Percentiles rank a stretch among this genome's conserved stretches.
Evolutionary conservation across 2,888 invertebrate genomes (phyloP).

Genomic region (Crossocerus cetratus): DNA sequence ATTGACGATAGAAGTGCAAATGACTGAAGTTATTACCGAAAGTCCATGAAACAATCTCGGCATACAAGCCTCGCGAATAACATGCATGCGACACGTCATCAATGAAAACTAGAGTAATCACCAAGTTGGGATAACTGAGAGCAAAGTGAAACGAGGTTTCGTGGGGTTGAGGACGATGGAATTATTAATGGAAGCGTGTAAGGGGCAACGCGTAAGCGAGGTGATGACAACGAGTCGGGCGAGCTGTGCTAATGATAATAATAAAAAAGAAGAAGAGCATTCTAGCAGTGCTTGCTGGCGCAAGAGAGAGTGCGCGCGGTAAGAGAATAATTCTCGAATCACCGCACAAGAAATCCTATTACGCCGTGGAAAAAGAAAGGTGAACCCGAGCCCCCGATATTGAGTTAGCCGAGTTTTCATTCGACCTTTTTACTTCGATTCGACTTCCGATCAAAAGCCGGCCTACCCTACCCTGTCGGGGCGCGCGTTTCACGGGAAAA

Average conservation of each 20-base stretch:
- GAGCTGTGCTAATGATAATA: constrained; percentile 32
- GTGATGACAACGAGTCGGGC: too few species aligned
- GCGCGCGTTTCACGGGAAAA: constrained; percentile 56
- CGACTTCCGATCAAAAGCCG: constrained; percentile 63
- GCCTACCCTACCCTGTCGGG: constrained; percentile 25
- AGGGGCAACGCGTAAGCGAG: too few species aligned
- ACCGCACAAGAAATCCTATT: constrained; percentile 74
- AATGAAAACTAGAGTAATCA: too few species aligned
- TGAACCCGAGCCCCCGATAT: constrained; percentile 66
- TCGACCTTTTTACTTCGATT: constrained; percentile 70
- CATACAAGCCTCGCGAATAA: too few species aligned
- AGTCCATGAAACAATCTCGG: too few species aligned
- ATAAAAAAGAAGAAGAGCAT: constrained; percentile 14
- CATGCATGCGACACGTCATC: too few species aligned
- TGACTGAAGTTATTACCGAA: too few species aligned
- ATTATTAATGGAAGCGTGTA: too few species aligned
- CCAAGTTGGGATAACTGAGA: too few species aligned
- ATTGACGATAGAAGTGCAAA: too few species aligned
- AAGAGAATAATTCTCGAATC: constrained; percentile 71
- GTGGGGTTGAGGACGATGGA: too few species aligned
- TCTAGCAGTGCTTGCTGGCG: constrained; percentile 31
- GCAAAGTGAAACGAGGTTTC: too few species aligned
- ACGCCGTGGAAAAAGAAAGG: constrained; percentile 66
- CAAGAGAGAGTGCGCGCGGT: constrained; percentile 42
- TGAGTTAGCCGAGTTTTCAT: constrained; percentile 73